These are phyloP conservation scores for Xiphias gladius DNA, from an alignment of 2,113 vertebrate genomes.

Conservation along the genomic window DNA sequence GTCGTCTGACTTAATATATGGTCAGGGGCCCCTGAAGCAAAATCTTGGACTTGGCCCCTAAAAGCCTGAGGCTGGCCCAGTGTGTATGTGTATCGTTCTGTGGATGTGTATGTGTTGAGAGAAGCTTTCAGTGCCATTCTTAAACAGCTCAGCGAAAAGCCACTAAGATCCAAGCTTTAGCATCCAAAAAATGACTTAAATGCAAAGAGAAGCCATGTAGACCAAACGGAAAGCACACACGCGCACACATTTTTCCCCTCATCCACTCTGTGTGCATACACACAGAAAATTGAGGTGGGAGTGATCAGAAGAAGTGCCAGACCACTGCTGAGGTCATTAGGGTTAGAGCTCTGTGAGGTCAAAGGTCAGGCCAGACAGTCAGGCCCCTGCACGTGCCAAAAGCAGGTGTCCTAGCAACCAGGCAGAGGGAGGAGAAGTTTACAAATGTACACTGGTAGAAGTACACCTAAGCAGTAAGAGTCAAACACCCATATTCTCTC, in stretches of 20 bases:
- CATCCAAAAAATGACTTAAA: slow-evolving; percentile 2
- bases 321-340: slow-evolving; percentile 60
- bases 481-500: background rate
- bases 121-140: background rate
- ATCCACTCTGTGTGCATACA: slow-evolving; percentile 7
- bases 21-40: background rate
- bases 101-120: background rate
- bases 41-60: background rate
- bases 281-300: background rate
- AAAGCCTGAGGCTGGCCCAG: background rate
- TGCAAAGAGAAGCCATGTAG: background rate
- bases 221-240: background rate
- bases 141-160: background rate
- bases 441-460: background rate
- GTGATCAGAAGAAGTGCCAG: slow-evolving; percentile 62
- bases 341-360: slow-evolving; percentile 56
- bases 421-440: slow-evolving; percentile 17
- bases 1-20: background rate
- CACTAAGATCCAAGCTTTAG: background rate
- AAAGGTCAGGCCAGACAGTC: slow-evolving; percentile 64
- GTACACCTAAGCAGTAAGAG: background rate
- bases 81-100: background rate
- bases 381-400: slow-evolving; percentile 61
- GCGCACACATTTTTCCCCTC: background rate
- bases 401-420: slow-evolving; percentile 79